Conservation (phyloP, 92 coral and sea anemone species). For the Epizoanthus illoricatus region DNA sequence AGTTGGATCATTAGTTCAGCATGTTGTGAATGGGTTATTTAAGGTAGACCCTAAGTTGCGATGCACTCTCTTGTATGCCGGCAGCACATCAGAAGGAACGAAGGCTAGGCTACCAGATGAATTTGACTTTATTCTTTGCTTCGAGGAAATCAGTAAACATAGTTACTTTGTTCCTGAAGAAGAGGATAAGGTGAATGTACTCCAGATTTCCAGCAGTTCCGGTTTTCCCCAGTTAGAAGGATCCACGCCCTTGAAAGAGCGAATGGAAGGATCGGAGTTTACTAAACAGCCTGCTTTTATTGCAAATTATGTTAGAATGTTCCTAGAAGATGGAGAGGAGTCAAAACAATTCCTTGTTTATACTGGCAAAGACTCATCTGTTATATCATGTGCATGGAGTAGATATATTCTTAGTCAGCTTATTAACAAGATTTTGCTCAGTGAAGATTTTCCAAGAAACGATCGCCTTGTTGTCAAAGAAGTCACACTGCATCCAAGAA, state of each 20-base stretch:
- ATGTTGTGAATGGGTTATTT: slow-evolving; percentile 27
- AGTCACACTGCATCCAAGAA: slow-evolving; percentile 40
- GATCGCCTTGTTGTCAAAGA: slow-evolving; percentile 34
- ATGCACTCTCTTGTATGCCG: slow-evolving; percentile 36
- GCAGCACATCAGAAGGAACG: slow-evolving; percentile 52
- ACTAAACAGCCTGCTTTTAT: slow-evolving; percentile 6
- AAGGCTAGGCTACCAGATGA: slow-evolving; percentile 48
- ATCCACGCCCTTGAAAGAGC: slow-evolving; percentile 6
- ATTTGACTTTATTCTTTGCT: slow-evolving; percentile 47
- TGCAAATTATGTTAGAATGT: slow-evolving; percentile 41
- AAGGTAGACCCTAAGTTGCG: slow-evolving; percentile 45
- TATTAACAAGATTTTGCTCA: slow-evolving; percentile 30
- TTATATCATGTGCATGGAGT: slow-evolving; percentile 17
- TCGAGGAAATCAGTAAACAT: slow-evolving; percentile 47
- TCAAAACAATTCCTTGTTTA: slow-evolving; percentile 19
- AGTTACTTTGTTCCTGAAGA: slow-evolving; percentile 31
- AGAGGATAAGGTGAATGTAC: slow-evolving; percentile 14
- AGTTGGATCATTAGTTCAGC: slow-evolving; percentile 35
- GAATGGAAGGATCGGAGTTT: slow-evolving; percentile 34
- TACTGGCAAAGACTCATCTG: background rate
- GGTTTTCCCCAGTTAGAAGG: slow-evolving; percentile 15
- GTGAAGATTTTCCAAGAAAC: slow-evolving; percentile 39
- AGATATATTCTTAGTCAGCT: slow-evolving; percentile 31
- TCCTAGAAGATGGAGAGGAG: slow-evolving; percentile 37
- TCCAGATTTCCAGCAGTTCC: background rate